Evolutionary conservation across 2,113 vertebrate species (phyloP).

Genomic region (Rhynchomys soricoides): DNA sequence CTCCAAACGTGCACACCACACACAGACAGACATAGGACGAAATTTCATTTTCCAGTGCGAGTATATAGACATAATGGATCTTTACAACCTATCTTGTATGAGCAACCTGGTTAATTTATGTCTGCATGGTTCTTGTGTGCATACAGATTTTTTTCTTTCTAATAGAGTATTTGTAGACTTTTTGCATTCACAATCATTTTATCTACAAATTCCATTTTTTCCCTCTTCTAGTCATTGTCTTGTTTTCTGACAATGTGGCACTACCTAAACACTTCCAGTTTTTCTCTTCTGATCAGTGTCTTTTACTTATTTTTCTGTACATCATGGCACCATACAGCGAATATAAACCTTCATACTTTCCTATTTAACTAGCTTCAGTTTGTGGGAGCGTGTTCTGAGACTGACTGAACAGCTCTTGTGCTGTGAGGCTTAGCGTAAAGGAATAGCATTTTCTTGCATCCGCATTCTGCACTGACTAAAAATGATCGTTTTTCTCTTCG

Average conservation of each 20-base stretch:
- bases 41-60: not conserved
- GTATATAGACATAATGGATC: not conserved
- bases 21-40: not conserved
- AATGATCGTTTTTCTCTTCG: constrained; percentile 12
- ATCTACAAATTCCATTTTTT: constrained; percentile 34
- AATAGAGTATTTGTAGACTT: not conserved
- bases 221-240: not conserved
- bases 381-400: not conserved
- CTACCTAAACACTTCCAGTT: not conserved
- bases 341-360: not conserved
- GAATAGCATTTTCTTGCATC: not conserved
- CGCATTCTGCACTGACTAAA: not conserved
- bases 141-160: not conserved
- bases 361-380: constrained; percentile 14
- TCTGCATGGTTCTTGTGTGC: not conserved
- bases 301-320: not conserved
- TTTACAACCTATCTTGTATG: not conserved
- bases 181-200: not conserved
- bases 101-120: not conserved
- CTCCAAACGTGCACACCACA: not conserved
- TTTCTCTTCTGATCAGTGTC: not conserved
- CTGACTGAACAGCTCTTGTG: not conserved
- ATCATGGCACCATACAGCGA: not conserved
- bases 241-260: not conserved
- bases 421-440: not conserved